Base-by-base conservation (phyloP, 2,113 vertebrate genomes). In the Cromileptes altivelis region DNA sequence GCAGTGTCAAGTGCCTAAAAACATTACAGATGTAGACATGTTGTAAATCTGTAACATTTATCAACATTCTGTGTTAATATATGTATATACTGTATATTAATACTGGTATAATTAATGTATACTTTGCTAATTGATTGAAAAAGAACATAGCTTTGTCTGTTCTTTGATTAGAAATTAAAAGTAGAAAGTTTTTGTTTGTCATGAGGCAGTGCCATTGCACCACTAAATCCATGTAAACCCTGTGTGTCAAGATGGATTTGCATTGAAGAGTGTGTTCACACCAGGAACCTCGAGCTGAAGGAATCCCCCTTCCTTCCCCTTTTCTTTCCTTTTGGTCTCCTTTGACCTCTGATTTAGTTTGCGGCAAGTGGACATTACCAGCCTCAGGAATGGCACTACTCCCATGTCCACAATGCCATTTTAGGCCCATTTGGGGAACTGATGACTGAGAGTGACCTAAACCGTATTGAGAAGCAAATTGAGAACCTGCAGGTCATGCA, bases 401-500 rank as follows among this genome's bases (percentile, higher is more conserved):
- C 96, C 58, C 94, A 93, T 2, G 50, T 92, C 70, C 94, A 94
- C 90, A 94, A 97, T 86, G 98, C 94, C 91, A 96, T 97, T 70
- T 95, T 96, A 88, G 97, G 97, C 83, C 97, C 97, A 61, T 95
- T 98, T 42, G 96, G 98, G 62, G 97, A 98, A 85, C 96, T 96
- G 75, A 97, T 98, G 97, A 96, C 96, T 2, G 98, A 99, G 88
- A 94, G 94, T 3, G 98, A 99, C 82, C 88, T 98, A 64, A 93
- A 96, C 82, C 95, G 94, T 75, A 96, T 99, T 80, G 98, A 99
- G 92, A 96, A 96, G 96, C 98, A 97, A 91, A 98, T 99, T 64
- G 97, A 98, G 89, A 99, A 98, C 91, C 96, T 99, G 67, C 97
- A 97, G 84, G 97, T 99, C 75, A 95, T 99, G 96, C 97, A 97